Evolutionary conservation across 1,140 invertebrate species (phyloP).

Genomic region (Onthophagus taurus): DNA sequence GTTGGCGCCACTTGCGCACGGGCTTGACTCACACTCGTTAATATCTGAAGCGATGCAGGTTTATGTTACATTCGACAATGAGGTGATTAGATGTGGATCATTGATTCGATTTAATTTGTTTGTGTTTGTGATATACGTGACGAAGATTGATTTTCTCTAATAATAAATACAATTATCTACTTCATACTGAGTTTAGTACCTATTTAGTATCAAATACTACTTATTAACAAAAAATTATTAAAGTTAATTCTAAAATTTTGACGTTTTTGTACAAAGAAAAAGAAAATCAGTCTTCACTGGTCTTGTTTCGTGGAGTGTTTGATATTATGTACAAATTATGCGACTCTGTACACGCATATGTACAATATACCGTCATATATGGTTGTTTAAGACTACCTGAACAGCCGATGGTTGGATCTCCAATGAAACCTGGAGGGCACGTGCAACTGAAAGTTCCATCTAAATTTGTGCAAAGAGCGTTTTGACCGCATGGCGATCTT

Average conservation of each 20-base stretch:
- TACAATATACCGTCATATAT: constrained; percentile 18
- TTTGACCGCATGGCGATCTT: constrained; percentile 56
- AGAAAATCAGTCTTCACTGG: constrained; percentile 36
- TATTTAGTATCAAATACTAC: neutral
- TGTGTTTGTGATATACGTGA: neutral
- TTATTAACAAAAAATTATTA: constrained; percentile 4
- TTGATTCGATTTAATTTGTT: neutral
- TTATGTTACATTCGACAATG: constrained; percentile 4
- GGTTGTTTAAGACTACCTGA: constrained; percentile 45
- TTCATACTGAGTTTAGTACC: neutral
- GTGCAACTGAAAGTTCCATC: constrained; percentile 62
- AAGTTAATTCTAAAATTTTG: constrained; percentile 4
- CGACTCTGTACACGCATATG: constrained; percentile 17
- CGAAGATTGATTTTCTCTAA: constrained; percentile 21
- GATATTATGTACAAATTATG: constrained; percentile 16
- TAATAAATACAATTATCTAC: neutral
- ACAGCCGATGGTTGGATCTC: constrained; percentile 61
- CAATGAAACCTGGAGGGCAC: constrained; percentile 66
- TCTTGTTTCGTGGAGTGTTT: constrained; percentile 21
- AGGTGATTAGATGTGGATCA: neutral
- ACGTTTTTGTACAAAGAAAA: constrained; percentile 27
- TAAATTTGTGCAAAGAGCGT: constrained; percentile 63
- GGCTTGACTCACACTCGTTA: constrained; percentile 51
- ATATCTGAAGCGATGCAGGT: constrained; percentile 40
- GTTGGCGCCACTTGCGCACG: constrained; percentile 59